phyloP scores from a whole-genome alignment of 37 sponge, comb jelly and placozoan genomes.

The Bolinopsis microptera region DNA sequence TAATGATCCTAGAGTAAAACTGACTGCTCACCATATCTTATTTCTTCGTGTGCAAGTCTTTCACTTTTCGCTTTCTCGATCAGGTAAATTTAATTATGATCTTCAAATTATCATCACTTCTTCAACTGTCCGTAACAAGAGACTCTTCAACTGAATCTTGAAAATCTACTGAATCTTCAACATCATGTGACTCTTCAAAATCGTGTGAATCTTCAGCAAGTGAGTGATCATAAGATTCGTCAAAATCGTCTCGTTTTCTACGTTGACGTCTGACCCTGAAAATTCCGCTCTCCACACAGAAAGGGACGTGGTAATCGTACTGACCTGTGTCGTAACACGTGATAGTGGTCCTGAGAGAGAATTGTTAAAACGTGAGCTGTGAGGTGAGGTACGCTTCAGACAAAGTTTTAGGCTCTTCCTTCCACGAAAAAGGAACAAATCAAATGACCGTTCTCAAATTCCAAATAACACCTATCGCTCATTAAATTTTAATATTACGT shows the following conservation, averaged over 20 bases:
- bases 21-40: no score
- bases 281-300: conserved; percentile 49
- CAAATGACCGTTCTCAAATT: no score
- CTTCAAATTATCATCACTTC: neutral
- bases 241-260: neutral
- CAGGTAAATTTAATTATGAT: no score
- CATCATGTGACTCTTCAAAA: neutral
- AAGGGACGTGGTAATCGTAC: conserved; percentile 63
- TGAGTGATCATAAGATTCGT: no score
- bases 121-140: neutral
- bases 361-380: neutral
- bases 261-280: conserved; percentile 29
- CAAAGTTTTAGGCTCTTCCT: no score
- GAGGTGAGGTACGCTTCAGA: no score
- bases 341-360: conserved; percentile 37
- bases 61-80: no score
- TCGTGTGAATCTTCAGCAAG: neutral
- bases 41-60: no score
- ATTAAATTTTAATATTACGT: no score
- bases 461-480: no score
- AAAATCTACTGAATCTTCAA: neutral
- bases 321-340: conserved; percentile 61
- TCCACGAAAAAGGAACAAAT: no score
- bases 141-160: neutral
- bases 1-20: no score